Evolutionary conservation across 2,888 invertebrate genomes (phyloP).

Genomic region (Synergus laeviventris): DNA sequence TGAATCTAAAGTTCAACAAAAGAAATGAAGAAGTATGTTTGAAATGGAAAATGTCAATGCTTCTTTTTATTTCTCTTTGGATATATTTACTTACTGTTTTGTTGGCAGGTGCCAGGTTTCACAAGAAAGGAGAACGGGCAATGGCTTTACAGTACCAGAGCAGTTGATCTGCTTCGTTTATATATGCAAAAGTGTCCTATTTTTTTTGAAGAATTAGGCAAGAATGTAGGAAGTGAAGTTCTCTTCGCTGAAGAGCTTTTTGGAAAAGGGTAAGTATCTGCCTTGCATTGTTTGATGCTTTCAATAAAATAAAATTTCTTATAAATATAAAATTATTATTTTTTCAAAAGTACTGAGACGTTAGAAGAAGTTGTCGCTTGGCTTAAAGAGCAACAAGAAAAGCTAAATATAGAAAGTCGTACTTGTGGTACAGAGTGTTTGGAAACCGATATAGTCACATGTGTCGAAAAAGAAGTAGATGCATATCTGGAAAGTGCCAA

Average conservation of each 20-base stretch:
- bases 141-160: slow-evolving; percentile 90
- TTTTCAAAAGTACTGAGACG: slow-evolving; percentile 74
- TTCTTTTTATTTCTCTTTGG: slow-evolving; percentile 6
- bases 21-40: slow-evolving; percentile 81
- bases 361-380: slow-evolving; percentile 79
- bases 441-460: slow-evolving; percentile 81
- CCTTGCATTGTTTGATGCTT: slow-evolving; percentile 11
- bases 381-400: slow-evolving; percentile 85
- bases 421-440: slow-evolving; percentile 84
- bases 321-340: slow-evolving; percentile 59
- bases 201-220: slow-evolving; percentile 81
- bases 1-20: slow-evolving; percentile 94
- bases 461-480: slow-evolving; percentile 78
- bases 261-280: slow-evolving; percentile 77
- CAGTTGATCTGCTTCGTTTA: slow-evolving; percentile 82
- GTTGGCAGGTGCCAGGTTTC: slow-evolving; percentile 84
- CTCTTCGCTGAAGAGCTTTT: slow-evolving; percentile 85
- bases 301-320: slow-evolving; percentile 38
- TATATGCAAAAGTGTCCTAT: slow-evolving; percentile 86
- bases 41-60: not conserved
- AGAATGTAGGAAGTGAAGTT: slow-evolving; percentile 77
- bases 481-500: slow-evolving; percentile 56
- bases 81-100: slow-evolving; percentile 20
- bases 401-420: slow-evolving; percentile 77
- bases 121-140: slow-evolving; percentile 82